These are phyloP conservation scores for Montipora capitata DNA, from an alignment of 92 coral and sea anemone genomes.

Conservation along the genomic window DNA sequence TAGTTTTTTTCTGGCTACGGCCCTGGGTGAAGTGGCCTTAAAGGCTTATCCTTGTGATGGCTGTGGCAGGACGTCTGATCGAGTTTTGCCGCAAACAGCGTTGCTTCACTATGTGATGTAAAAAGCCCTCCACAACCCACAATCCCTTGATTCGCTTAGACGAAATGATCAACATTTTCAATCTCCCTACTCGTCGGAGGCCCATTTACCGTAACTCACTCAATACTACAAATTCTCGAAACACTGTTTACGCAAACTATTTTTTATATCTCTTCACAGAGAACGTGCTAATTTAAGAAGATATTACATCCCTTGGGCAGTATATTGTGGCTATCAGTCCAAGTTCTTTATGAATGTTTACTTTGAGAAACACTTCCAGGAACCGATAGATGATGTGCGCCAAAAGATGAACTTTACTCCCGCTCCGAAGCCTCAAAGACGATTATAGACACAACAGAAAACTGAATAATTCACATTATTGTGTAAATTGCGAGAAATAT, in stretches of 20 bases:
- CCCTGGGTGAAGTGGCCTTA: no score
- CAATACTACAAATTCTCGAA: no score
- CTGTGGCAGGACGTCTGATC: no score
- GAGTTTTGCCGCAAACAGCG: no score
- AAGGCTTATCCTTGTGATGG: no score
- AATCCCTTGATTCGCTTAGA: neutral
- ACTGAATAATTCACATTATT: neutral
- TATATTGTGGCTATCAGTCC: slow-evolving; percentile 85
- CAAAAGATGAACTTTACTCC: slow-evolving; percentile 78
- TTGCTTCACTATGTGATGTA: no score
- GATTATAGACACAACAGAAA: neutral
- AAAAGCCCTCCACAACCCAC: no score
- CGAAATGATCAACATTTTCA: no score
- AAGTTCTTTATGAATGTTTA: slow-evolving; percentile 87
- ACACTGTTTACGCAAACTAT: no score
- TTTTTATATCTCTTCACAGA: slow-evolving; percentile 48
- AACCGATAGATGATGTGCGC: slow-evolving; percentile 80
- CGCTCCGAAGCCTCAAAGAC: slow-evolving; percentile 61
- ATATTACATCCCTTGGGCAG: slow-evolving; percentile 95
- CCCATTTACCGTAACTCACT: no score
- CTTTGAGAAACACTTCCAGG: slow-evolving; percentile 89
- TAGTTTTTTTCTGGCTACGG: no score
- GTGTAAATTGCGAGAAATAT: neutral
- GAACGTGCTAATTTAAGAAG: slow-evolving; percentile 72
- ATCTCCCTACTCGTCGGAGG: no score